phyloP scores from a whole-genome alignment of 2,888 invertebrate species.

The Sipunculus nudus region DNA sequence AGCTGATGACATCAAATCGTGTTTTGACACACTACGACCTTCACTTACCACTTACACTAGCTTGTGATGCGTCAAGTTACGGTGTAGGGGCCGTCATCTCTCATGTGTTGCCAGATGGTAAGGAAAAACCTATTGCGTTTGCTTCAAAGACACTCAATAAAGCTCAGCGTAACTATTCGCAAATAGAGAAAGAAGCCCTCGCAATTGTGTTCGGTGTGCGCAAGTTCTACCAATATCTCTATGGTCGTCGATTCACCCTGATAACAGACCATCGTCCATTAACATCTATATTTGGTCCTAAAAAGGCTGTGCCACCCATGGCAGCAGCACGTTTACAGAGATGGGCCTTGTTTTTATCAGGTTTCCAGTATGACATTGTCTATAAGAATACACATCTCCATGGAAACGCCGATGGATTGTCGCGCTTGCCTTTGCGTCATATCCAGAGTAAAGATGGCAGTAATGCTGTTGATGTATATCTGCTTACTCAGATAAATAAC shows the following conservation, averaged over 20 bases:
- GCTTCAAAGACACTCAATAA: conserved; percentile 63
- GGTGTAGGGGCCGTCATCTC: conserved; percentile 55
- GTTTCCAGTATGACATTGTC: conserved; percentile 54
- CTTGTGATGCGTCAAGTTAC: conserved; percentile 59
- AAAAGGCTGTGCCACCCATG: conserved; percentile 39
- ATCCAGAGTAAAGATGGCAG: no score
- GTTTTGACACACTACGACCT: conserved; percentile 53
- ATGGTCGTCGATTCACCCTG: conserved; percentile 62
- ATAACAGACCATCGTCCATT: conserved; percentile 64
- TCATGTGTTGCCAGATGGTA: conserved; percentile 49
- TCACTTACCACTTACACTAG: conserved; percentile 45
- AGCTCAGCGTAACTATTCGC: conserved; percentile 60
- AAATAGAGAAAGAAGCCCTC: conserved; percentile 62
- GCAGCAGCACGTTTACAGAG: conserved; percentile 45
- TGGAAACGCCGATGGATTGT: conserved; percentile 52
- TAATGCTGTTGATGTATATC: no score
- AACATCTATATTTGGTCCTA: conserved; percentile 52
- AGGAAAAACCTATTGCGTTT: conserved; percentile 64
- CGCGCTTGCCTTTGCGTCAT: no score
- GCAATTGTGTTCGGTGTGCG: conserved; percentile 60
- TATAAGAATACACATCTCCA: conserved; percentile 43
- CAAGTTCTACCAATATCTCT: conserved; percentile 63
- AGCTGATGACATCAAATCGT: background rate
- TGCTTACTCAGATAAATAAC: no score
- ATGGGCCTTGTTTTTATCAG: conserved; percentile 46